These are phyloP conservation scores for Vireo griseus DNA, from an alignment of 2,797 vertebrate genomes.

Conservation along the genomic window DNA sequence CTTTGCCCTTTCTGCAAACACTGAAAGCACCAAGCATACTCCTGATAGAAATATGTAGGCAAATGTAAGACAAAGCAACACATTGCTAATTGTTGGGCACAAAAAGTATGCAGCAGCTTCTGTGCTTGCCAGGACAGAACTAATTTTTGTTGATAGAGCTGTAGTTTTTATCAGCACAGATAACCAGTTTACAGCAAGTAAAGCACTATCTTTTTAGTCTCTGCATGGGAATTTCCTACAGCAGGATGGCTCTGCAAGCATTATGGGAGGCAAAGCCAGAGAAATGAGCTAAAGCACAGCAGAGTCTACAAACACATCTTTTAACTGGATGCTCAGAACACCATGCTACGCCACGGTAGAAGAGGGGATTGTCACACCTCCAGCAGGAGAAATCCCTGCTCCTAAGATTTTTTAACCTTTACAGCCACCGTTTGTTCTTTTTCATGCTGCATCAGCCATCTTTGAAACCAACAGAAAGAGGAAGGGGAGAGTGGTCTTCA, in stretches of 20 bases:
- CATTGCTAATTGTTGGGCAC: background rate
- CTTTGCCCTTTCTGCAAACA: background rate
- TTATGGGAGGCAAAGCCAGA: background rate
- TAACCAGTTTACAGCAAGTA: conserved; percentile 21
- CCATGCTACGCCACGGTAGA: background rate
- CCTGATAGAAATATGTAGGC: background rate
- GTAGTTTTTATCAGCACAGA: conserved; percentile 23
- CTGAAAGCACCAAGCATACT: background rate
- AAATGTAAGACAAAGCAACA: conserved; percentile 1
- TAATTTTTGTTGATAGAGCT: conserved; percentile 39
- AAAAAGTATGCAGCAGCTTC: background rate
- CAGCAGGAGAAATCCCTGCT: background rate
- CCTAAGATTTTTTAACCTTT: background rate
- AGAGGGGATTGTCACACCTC: background rate
- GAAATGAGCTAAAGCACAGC: background rate
- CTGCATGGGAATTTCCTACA: background rate
- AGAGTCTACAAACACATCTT: background rate
- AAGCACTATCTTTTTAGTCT: conserved; percentile 4
- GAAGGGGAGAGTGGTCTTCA: background rate
- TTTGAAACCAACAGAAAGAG: background rate
- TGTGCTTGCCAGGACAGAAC: conserved; percentile 13
- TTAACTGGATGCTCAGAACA: background rate
- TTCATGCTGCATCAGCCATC: background rate
- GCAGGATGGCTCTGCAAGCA: background rate
- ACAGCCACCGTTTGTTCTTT: background rate